Evolutionary conservation across 1,140 invertebrate genomes (phyloP).

Genomic region (Homalodisca vitripennis): DNA sequence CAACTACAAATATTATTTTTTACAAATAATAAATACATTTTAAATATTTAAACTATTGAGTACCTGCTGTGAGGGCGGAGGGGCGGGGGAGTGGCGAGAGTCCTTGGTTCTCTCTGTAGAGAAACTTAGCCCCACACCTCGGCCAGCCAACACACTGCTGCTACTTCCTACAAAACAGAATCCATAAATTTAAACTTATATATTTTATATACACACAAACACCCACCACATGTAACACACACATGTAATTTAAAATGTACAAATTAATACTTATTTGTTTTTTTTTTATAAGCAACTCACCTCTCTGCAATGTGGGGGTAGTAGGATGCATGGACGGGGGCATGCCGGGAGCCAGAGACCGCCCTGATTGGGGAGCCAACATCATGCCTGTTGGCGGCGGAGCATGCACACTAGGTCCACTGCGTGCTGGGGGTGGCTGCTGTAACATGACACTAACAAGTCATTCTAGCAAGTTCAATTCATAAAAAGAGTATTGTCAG

Average conservation of each 20-base stretch:
- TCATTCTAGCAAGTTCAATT: background rate
- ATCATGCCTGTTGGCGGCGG: slow-evolving; percentile 51
- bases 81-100: slow-evolving; percentile 37
- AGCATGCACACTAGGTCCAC: slow-evolving; percentile 49
- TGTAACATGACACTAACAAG: slow-evolving; percentile 42
- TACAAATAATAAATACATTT: too few species aligned
- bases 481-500: too few species aligned
- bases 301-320: slow-evolving; percentile 28
- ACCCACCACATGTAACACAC: too few species aligned
- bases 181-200: too few species aligned
- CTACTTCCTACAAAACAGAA: slow-evolving; percentile 25
- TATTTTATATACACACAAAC: too few species aligned
- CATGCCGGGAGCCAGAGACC: slow-evolving; percentile 53
- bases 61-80: slow-evolving; percentile 38
- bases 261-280: too few species aligned
- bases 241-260: too few species aligned
- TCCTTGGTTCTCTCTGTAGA: slow-evolving; percentile 36
- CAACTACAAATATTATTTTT: too few species aligned
- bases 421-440: slow-evolving; percentile 54
- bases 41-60: background rate
- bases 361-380: slow-evolving; percentile 41
- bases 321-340: slow-evolving; percentile 53
- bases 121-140: slow-evolving; percentile 44
- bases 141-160: slow-evolving; percentile 21
- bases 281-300: slow-evolving; percentile 28